phyloP scores from a whole-genome alignment of 2,888 invertebrate species.

The Halictus quadricinctus region DNA sequence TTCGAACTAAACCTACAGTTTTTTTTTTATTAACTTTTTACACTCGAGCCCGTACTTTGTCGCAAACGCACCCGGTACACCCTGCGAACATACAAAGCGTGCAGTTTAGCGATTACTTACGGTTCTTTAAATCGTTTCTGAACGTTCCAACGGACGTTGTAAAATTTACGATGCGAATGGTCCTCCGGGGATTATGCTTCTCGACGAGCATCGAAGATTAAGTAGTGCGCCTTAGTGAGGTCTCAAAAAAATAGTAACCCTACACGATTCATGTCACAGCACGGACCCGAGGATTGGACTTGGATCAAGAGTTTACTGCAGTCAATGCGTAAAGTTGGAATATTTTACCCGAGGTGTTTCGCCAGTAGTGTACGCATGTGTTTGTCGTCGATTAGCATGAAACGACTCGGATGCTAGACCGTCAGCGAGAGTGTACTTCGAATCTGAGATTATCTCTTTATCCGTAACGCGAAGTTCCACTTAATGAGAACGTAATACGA shows the following conservation, averaged over 20 bases:
- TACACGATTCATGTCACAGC: neutral
- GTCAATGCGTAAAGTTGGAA: neutral
- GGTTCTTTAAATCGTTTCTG: neutral
- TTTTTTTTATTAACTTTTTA: neutral
- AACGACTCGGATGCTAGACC: constrained; percentile 29
- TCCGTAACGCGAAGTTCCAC: neutral
- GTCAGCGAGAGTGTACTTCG: constrained; percentile 6
- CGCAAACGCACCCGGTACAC: neutral
- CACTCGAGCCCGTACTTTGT: neutral
- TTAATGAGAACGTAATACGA: constrained; percentile 51
- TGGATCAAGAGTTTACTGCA: neutral
- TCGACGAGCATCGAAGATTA: neutral
- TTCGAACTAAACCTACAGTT: neutral
- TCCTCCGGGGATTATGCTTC: neutral
- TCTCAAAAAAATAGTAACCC: too few relatives aligned
- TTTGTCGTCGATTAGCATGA: constrained; percentile 54
- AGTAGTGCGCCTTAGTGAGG: too few relatives aligned
- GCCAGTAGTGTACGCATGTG: neutral
- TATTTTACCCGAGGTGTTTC: neutral
- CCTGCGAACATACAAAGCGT: neutral
- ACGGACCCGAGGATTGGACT: too few relatives aligned
- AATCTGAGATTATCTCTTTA: constrained; percentile 23
- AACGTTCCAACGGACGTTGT: neutral
- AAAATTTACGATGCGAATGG: neutral
- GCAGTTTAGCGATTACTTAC: neutral